Base-by-base conservation (phyloP, 2,888 invertebrate genomes). In the Blastobasis adustella region DNA sequence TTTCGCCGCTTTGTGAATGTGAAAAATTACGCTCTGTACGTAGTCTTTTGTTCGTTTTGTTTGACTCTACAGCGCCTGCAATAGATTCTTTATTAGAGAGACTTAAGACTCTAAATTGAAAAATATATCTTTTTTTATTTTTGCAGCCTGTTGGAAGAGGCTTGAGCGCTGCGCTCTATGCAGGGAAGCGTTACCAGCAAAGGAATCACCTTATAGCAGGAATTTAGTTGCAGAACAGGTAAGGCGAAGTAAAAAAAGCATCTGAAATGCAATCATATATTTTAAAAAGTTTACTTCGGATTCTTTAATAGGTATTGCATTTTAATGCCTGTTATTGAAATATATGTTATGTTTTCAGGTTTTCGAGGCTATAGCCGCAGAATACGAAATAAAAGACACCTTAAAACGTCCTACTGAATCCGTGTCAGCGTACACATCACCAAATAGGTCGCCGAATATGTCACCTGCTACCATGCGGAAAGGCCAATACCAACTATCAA, bases 151-250 rank as follows among this genome's bases (percentile, higher is more conserved):
- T 53, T 86, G 86, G 85, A 64, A 69, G 0, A 63, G 87, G 39
- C 46, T 88, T 6, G 82, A 85, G 48, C 69, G 80, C 0, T 88
- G 87, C 49, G 87, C 87, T 0, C 52, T 88, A 0, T 88, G 87
- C 57, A 67, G 87, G 42, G 87, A 87, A 54, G 58, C 73, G 0
- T 51, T 88, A 0, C 87, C 86, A 0, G 57, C 80, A 0, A 81
- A 78, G 51, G 80, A 84, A 10, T 84, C 87, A 0, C 85, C 87
- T 0, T 80, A 84, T 44, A 76, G 85, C 0, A 77, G 79, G 37
- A 88, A 86, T 51, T 61, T 85, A 2, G 82, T 88, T 0, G 87
- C 86, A 0, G 86, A 86, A 67, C 86, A 86, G 78, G 86, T 85
- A 59, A 10, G 37, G 23, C 23, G 3, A 23, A 23, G 23, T 23